These are phyloP conservation scores for Ptychoptera albimana DNA, from an alignment of 2,888 invertebrate species.

Conservation along the genomic window DNA sequence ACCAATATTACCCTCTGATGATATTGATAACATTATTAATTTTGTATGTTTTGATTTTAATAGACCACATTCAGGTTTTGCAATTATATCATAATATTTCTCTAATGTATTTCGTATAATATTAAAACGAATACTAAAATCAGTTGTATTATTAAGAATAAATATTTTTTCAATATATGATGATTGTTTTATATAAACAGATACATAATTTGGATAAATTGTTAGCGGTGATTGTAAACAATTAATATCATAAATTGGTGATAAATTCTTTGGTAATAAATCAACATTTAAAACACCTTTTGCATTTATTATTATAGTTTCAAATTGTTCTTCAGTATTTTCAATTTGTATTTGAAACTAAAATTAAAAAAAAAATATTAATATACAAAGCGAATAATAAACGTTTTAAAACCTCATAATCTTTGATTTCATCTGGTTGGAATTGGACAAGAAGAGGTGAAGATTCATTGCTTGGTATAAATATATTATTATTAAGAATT, in stretches of 20 bases:
- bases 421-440: background rate
- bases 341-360: too few relatives aligned
- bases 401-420: background rate
- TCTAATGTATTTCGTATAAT: background rate
- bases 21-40: background rate
- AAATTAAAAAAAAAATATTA: too few relatives aligned
- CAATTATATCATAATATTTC: background rate
- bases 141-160: background rate
- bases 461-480: background rate
- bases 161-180: background rate
- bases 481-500: background rate
- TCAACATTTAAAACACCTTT: background rate
- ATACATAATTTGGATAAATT: background rate
- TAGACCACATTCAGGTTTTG: background rate
- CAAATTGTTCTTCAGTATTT: too few relatives aligned
- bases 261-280: background rate
- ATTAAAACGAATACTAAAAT: background rate
- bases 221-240: background rate
- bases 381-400: too few relatives aligned
- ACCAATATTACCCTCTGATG: background rate
- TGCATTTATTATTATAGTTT: background rate
- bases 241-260: background rate
- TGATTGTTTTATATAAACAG: background rate
- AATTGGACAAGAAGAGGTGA: background rate
- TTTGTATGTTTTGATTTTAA: background rate